These are phyloP conservation scores for Lamellibrachia satsuma DNA, from an alignment of 2,888 invertebrate genomes.

Conservation along the genomic window DNA sequence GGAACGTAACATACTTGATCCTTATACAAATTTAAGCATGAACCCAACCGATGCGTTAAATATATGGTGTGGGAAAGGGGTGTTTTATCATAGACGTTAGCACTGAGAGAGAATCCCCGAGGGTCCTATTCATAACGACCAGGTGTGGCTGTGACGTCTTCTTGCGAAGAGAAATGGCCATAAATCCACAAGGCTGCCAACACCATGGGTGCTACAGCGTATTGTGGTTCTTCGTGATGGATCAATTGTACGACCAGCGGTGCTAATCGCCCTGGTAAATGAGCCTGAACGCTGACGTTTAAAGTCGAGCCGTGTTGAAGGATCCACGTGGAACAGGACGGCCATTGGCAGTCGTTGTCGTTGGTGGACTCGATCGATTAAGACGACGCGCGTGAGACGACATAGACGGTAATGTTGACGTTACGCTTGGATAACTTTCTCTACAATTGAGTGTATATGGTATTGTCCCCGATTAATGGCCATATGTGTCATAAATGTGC, in stretches of 20 bases:
- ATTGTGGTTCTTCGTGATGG: neutral
- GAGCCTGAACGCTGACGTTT: neutral
- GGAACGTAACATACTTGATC: too few species aligned
- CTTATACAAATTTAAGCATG: neutral
- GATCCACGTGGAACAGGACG: neutral
- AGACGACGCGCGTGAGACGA: neutral
- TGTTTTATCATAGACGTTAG: neutral
- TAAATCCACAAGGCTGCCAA: neutral
- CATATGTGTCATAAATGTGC: neutral
- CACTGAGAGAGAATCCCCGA: too few species aligned
- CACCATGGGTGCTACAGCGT: neutral
- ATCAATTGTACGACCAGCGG: neutral
- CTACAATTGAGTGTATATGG: neutral
- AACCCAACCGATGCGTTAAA: neutral
- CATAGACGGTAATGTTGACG: neutral
- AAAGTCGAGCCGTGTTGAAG: neutral
- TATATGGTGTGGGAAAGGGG: too few species aligned
- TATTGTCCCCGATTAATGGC: neutral
- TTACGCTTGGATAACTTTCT: neutral
- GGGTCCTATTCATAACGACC: neutral
- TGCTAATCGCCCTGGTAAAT: neutral
- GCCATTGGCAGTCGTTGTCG: neutral
- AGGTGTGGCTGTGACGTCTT: neutral
- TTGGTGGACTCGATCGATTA: neutral
- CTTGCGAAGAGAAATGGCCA: neutral